phyloP scores from a whole-genome alignment of 2,113 vertebrate species.

The Phainopepla nitens region DNA sequence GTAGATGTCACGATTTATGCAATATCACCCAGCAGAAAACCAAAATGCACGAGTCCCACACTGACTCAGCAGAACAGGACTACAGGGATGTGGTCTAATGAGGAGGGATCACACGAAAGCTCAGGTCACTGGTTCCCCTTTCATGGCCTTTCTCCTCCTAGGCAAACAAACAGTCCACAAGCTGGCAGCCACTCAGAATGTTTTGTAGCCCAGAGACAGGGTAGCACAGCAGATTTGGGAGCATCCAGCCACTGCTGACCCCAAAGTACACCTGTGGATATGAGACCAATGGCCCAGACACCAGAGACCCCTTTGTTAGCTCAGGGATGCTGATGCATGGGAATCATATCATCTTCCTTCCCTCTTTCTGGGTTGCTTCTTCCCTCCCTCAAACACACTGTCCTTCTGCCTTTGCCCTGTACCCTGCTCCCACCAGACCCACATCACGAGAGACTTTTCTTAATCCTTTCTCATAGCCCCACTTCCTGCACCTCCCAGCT shows the following conservation, averaged over 20 bases:
- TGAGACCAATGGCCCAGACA: neutral
- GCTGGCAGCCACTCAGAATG: neutral
- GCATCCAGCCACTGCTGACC: neutral
- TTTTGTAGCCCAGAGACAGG: neutral
- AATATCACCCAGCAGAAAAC: neutral
- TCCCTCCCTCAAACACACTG: neutral
- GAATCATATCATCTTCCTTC: neutral
- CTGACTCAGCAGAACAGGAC: neutral
- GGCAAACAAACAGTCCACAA: neutral
- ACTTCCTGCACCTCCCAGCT: neutral
- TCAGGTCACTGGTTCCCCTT: neutral
- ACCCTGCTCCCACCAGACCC: neutral
- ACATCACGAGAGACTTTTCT: neutral
- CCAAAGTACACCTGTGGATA: neutral
- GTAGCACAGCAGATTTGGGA: neutral
- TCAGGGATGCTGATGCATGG: neutral
- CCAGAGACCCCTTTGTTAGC: neutral
- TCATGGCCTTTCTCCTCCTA: neutral
- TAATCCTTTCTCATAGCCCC: neutral
- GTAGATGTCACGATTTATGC: conserved; percentile 2
- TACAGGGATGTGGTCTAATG: neutral
- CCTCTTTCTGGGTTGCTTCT: neutral
- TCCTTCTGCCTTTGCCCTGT: neutral
- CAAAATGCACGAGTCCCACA: neutral
- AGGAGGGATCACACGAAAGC: neutral